Evolutionary conservation across 2,888 invertebrate species (phyloP), one percentile per base, ranked within the genome.

Genomic region (Meteorus colon): DNA sequence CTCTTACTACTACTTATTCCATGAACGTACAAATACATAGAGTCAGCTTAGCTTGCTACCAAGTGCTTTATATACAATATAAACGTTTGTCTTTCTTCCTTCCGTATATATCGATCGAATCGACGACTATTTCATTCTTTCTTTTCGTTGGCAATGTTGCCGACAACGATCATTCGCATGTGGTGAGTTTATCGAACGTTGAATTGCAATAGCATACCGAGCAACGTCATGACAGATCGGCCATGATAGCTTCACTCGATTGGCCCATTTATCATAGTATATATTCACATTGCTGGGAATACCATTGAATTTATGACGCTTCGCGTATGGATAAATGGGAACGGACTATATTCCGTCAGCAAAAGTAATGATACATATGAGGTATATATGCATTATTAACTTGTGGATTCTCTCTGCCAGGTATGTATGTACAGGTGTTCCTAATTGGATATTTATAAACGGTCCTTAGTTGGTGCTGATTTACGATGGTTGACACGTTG

Each of bases 401-500:
- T 31, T 16, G 31, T 74, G 78, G 67, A 76, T 79, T 78, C 63
- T 68, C 75, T 70, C 77, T 37, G 1, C 31, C 67, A 37, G 12
- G 45, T 76, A 78, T 73, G 51, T 75, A 77, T 82, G 80, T 82
- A 87, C 88, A 88, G 88, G 88, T 88, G 88, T 87, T 85, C 86
- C 85, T 88, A 88, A 88, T 88, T 88, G 88, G 86, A 87, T 86
- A 88, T 88, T 87, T 88, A 88, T 88, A 88, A 86, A 83, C 83
- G 82, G 85, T 85, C 83, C 82, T 84, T 84, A 83, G 81, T 80
- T 81, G 82, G 78, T 19, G 10, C 75, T 77, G 83, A 82, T 81
- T 83, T 83, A 82, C 83, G 80, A 77, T 78, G 76, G 76, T 77
- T 70, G 77, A 74, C 59, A 37, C 73, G 66, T 70, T 75, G 82